These are phyloP conservation scores for Phallusia fumigata DNA, from an alignment of 23 tunicate species.

Conservation along the genomic window DNA sequence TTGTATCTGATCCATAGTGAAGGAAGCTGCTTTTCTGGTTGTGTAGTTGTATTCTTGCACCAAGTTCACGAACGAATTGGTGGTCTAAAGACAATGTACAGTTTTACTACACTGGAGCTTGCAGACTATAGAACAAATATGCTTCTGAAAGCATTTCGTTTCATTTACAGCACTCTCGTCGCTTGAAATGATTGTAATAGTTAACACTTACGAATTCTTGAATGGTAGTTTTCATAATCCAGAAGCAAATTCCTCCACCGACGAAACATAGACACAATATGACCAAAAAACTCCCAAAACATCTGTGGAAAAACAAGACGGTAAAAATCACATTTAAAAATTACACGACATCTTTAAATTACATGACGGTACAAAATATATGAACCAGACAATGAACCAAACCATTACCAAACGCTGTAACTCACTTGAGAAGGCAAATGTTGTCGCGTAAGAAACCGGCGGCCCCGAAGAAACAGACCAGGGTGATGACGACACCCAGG, in stretches of 20 bases:
- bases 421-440: constrained; percentile 78
- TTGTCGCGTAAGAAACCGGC: constrained; percentile 81
- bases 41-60: constrained; percentile 42
- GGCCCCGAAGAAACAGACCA: constrained; percentile 66
- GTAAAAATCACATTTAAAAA: too few relatives aligned
- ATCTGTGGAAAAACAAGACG: constrained; percentile 18
- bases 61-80: constrained; percentile 20
- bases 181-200: background rate
- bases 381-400: too few relatives aligned
- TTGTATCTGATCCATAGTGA: constrained; percentile 62
- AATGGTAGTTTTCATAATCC: constrained; percentile 49
- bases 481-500: constrained; percentile 54
- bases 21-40: constrained; percentile 43
- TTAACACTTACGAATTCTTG: constrained; percentile 62
- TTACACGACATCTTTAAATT: too few relatives aligned
- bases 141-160: too few relatives aligned
- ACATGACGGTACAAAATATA: too few relatives aligned
- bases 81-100: constrained; percentile 9
- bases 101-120: too few relatives aligned
- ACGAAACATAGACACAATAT: constrained; percentile 45
- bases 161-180: too few relatives aligned
- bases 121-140: too few relatives aligned
- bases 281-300: constrained; percentile 60
- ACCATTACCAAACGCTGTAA: too few relatives aligned
- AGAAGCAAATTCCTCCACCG: constrained; percentile 68